Conservation (phyloP, 1,140 invertebrate genomes). For the Gonioctena quinquepunctata region DNA sequence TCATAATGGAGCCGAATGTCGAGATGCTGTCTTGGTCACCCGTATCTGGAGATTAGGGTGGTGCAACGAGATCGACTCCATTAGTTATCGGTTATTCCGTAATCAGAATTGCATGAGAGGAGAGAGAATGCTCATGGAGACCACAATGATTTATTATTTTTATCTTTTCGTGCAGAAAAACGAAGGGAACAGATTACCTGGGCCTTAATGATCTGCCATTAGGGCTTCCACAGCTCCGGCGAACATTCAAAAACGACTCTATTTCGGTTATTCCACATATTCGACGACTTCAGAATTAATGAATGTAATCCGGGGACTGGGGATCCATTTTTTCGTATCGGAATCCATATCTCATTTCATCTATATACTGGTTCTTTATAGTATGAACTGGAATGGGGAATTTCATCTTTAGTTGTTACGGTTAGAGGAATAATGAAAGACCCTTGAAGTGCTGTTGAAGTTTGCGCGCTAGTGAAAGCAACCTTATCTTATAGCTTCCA, state of each 20-base stretch:
- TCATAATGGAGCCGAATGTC: not conserved
- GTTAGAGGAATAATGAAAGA: too few species aligned
- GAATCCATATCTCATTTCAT: too few species aligned
- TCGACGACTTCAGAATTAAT: constrained; percentile 10
- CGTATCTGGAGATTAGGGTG: not conserved
- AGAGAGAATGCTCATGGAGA: constrained; percentile 17
- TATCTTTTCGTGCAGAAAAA: constrained; percentile 36
- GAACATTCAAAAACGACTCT: constrained; percentile 16
- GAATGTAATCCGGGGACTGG: not conserved
- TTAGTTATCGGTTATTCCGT: constrained; percentile 18
- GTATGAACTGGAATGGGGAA: too few species aligned
- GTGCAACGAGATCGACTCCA: not conserved
- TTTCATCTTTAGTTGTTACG: too few species aligned
- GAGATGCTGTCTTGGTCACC: not conserved
- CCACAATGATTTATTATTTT: constrained; percentile 45
- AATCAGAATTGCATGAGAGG: constrained; percentile 37
- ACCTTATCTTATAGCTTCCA: too few species aligned
- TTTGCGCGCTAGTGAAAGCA: too few species aligned
- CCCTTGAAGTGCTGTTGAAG: too few species aligned
- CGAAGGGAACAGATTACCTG: constrained; percentile 40
- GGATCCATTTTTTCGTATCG: not conserved
- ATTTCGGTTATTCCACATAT: constrained; percentile 20
- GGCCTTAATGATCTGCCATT: constrained; percentile 43
- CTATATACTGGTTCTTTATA: too few species aligned
- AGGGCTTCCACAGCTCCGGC: constrained; percentile 19